Conservation (phyloP, 2,797 vertebrate genomes). For the Halcyon smyrnensis region DNA sequence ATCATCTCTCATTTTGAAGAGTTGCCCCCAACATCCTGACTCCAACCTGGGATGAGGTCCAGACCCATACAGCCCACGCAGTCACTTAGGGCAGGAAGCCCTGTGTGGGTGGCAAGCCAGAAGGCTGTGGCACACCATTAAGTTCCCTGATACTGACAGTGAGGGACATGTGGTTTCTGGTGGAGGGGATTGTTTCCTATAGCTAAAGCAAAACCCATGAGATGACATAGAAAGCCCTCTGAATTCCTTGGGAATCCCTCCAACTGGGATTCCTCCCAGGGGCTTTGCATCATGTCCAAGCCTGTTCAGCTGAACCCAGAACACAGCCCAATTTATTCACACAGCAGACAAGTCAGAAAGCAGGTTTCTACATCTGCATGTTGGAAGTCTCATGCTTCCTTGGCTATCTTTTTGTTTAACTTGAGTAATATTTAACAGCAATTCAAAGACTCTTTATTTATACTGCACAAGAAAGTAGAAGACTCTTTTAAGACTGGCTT, state of each 20-base stretch:
- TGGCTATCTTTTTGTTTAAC: background rate
- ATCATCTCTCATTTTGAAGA: background rate
- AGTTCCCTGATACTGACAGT: background rate
- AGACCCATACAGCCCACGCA: background rate
- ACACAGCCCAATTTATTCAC: background rate
- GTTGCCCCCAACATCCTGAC: background rate
- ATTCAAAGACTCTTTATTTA: background rate
- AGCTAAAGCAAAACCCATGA: background rate
- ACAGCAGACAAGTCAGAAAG: constrained; percentile 10
- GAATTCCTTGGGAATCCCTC: background rate
- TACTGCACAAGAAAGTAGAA: background rate
- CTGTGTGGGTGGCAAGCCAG: background rate
- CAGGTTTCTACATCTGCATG: background rate
- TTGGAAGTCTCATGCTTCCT: constrained; percentile 2
- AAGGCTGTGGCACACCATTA: background rate
- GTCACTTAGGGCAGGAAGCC: background rate
- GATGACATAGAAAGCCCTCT: background rate
- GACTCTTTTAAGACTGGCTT: background rate
- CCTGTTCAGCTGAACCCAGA: background rate
- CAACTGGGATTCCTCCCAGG: background rate
- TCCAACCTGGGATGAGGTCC: background rate
- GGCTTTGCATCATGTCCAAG: background rate
- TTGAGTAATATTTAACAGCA: background rate
- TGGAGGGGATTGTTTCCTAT: background rate
- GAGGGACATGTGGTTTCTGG: background rate